Percentiles rank a stretch among this genome's conserved stretches.
Conservation (phyloP, 2,113 vertebrate genomes). For the Oncorhynchus mykiss region DNA sequence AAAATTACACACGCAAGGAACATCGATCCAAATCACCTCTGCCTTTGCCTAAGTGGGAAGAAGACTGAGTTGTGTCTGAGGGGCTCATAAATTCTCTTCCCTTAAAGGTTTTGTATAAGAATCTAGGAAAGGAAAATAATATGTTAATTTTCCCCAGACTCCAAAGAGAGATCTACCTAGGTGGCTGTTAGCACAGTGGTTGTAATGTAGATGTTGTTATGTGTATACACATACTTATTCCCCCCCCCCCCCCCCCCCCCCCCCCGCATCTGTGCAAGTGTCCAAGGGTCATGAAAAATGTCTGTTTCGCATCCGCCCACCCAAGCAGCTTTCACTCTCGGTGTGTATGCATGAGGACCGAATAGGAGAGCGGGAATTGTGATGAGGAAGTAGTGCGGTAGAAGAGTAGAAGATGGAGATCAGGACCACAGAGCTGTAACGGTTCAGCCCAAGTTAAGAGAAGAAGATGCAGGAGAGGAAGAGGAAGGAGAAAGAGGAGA, state of each 20-base stretch:
- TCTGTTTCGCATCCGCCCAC: constrained; percentile 3
- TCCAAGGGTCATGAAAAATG: neutral
- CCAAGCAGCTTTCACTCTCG: neutral
- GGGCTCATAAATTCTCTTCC: neutral
- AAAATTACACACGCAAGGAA: constrained; percentile 14
- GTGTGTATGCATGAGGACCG: neutral
- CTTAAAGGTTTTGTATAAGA: neutral
- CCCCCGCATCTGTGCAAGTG: neutral
- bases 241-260: too few species aligned
- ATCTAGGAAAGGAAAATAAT: neutral
- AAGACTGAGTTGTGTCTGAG: neutral
- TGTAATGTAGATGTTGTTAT: too few species aligned
- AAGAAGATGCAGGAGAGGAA: neutral
- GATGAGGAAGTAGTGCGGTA: neutral
- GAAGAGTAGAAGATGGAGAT: neutral
- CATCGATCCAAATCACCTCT: constrained; percentile 4
- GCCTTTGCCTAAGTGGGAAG: constrained; percentile 12
- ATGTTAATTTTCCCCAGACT: neutral
- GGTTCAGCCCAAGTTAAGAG: neutral
- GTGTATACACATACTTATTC: neutral
- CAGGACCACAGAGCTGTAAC: neutral
- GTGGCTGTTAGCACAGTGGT: neutral
- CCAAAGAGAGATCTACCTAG: neutral
- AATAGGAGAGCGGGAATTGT: neutral
- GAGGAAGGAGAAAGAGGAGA: neutral